Base-by-base conservation (phyloP, 2,888 invertebrate species). In the Cheilosia vulpina region DNA sequence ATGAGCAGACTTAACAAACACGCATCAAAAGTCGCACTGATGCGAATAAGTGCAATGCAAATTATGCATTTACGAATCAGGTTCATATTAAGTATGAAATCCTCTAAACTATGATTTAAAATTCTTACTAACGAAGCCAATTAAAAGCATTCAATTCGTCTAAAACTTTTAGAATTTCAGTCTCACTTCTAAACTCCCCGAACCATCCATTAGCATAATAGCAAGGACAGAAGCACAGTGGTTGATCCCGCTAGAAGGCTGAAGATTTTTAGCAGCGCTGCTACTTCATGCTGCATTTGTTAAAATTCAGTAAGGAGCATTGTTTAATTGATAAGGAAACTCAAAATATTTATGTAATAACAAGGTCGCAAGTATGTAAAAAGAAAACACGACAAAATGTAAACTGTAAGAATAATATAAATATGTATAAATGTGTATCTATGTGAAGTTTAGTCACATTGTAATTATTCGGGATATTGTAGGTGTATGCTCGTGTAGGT, bases 401-500 rank as follows among this genome's bases (percentile, higher is more conserved):
- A 76, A 79, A 76, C 78, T 68, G 72, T 62, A 62, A 77, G 43
- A 78, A 80, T 58, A 75, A 65, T 50, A 83, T 63, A 84, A 80
- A 81, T 62, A 87, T 87, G 85, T 87, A 87, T 90, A 91, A 90
- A 91, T 89, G 90, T 92, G 91, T 92, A 91, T 91, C 89, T 90
- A 90, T 90, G 92, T 92, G 91, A 91, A 92, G 91, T 92, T 92
- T 92, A 92, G 92, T 92, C 92, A 92, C 92, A 92, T 92, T 91
- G 91, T 92, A 91, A 91, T 91, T 91, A 91, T 92, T 91, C 91
- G 91, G 91, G 91, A 91, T 90, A 88, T 88, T 88, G 92, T 92
- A 92, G 91, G 90, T 91, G 91, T 92, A 92, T 91, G 90, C 90
- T 92, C 92, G 90, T 92, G 92, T 92, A 90, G 92, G 91, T 92